Evolutionary conservation across 2,797 vertebrate genomes (phyloP), one percentile per base, ranked within the genome.

Genomic region (Balearica regulorum): DNA sequence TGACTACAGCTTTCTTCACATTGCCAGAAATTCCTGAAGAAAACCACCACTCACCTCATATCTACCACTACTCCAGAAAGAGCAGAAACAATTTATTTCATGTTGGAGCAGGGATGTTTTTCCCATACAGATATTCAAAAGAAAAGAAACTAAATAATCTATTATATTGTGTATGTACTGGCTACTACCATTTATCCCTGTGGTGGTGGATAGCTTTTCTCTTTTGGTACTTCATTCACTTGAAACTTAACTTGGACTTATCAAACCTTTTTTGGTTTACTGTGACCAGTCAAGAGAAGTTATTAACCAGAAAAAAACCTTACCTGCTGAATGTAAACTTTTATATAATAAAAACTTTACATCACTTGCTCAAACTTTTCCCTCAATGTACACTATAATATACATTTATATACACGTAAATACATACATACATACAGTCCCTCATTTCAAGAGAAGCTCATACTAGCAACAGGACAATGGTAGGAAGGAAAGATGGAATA

Each of bases 151-250:
- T 5, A 60, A 86, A 81, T 44, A 41, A 65, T 43, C 11, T 62
- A 5, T 15, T 48, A n/a, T 22, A 48, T 4, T 61, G 11, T 6
- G 21, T 10, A 29, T 1, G 4, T 18, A n/a, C 2, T 7, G 5
- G 31, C 29, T 18, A 43, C 13, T 64, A 24, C 28, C 43, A 53
- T 44, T 75, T 61, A 55, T 57, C 25, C n/a, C 16, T 44, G 28
- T 64, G 41, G 43, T 68, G 33, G 11, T 33, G 19, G 44, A 57
- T 1, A 57, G 46, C 10, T n/a, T 65, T 81, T 76, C 53, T 31
- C n/a, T 78, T 68, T 43, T n/a, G 13, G 25, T 49, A 87, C 37
- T 51, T 82, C 16, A 77, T 65, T 43, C 57, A 39, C n/a, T 44
- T 26, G 33, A 79, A 87, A 61, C 11, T 44, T 31, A 43, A 13